These are phyloP conservation scores for Chouioia cunea DNA, from an alignment of 2,888 invertebrate genomes.

Conservation along the genomic window DNA sequence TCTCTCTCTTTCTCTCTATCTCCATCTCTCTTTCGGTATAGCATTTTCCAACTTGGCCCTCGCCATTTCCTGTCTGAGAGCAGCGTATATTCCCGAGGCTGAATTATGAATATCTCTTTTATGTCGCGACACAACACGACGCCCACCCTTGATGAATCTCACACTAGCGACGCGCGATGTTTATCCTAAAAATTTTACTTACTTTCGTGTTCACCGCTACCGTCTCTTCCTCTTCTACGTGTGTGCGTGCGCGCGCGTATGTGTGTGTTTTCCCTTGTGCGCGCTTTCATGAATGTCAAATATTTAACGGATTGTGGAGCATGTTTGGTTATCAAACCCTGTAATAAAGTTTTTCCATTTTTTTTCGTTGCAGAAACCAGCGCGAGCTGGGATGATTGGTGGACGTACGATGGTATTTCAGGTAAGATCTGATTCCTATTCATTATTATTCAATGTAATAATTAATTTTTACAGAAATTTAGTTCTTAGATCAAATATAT, in stretches of 20 bases:
- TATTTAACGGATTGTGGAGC: no score
- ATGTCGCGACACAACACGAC: not conserved
- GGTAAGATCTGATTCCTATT: slow-evolving; percentile 70
- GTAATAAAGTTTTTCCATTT: not conserved
- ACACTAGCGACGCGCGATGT: slow-evolving; percentile 2
- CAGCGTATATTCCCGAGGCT: slow-evolving; percentile 13
- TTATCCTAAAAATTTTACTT: slow-evolving; percentile 25
- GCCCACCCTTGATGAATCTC: slow-evolving; percentile 21
- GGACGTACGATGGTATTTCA: slow-evolving; percentile 89
- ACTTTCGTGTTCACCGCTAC: not conserved
- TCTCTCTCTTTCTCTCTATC: no score
- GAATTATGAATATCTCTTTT: slow-evolving; percentile 33
- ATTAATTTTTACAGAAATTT: no score
- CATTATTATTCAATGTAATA: not conserved
- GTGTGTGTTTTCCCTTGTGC: no score
- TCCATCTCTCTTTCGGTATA: no score
- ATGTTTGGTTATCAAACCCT: no score
- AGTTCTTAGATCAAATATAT: no score
- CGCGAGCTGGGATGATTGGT: slow-evolving; percentile 90
- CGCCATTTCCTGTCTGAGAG: not conserved
- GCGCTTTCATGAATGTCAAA: no score
- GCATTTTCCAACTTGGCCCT: not conserved
- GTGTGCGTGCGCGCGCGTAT: no score
- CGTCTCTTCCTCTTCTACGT: no score
- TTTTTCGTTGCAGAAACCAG: slow-evolving; percentile 76